Base-by-base conservation (phyloP, 2,888 invertebrate genomes). In the Plagiodera versicolora region DNA sequence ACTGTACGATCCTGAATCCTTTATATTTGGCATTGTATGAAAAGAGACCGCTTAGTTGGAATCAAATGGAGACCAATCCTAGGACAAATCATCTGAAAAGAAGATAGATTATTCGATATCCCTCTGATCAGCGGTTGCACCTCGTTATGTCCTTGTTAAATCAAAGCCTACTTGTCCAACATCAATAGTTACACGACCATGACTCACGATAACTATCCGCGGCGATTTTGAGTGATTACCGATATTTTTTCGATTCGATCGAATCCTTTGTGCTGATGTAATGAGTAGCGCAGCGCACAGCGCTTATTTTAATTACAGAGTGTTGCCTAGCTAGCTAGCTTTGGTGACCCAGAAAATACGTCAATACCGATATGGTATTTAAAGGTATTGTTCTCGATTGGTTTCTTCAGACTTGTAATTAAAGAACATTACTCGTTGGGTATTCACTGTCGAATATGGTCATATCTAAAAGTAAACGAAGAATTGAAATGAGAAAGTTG, bases 211-310 rank as follows among this genome's bases (percentile, higher is more conserved):
- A 39, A 39, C 11, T 14, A 39, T 39, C 39, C 14, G 11, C 14
- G 2, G 6, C 39, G 39, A 39, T 39, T 39, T 39, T 39, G 39
- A 39, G 39, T 39, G 39, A 39, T 39, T 39, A 39, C 39, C 39
- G 11, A 39, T 39, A 39, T 39, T 39, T 14, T 39, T 39, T 11
- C 14, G 14, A 39, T 39, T 14, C 14, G n/a, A 39, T 14, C 14
- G 39, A 39, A 39, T n/a, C 39, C 39, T 39, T 39, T 39, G 39
- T 39, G n/a, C 11, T n/a, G 39, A 39, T 14, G 3, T 39, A 39
- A 66, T 68, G 63, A 65, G 64, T 65, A 66, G 63, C 63, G 62
- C 59, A 61, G 63, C 67, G 67, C 64, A 64, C 59, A 61, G 63
- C 67, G 67, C 64, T 61, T 64, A 65, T 65, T 63, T 64, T 61